Conservation (phyloP, 2,113 vertebrate genomes). For the Pantherophis guttatus region DNA sequence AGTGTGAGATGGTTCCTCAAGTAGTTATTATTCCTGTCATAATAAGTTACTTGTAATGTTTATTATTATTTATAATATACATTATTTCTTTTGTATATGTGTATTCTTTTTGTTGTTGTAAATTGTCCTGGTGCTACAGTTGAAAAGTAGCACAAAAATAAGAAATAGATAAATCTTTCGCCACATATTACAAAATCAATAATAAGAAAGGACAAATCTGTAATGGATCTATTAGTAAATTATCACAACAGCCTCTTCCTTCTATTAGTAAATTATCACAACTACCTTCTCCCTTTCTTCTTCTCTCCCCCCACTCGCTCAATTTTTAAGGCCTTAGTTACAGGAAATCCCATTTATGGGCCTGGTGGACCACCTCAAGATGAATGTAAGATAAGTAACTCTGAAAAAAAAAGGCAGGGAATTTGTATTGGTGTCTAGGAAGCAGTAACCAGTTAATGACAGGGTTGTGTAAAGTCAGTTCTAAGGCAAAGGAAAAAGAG, state of each 20-base stretch:
- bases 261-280: not conserved
- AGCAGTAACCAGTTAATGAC: not conserved
- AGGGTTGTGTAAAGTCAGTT: not conserved
- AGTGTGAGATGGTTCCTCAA: not conserved
- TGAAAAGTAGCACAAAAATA: not conserved
- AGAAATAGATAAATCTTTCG: not conserved
- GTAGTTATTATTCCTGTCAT: not conserved
- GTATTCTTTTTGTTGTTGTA: not conserved
- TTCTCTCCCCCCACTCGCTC: rapidly evolving
- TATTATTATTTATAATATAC: not conserved
- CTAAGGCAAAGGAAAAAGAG: not conserved
- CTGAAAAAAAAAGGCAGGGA: not conserved
- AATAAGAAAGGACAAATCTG: not conserved
- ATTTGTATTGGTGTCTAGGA: not conserved
- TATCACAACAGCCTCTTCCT: not conserved
- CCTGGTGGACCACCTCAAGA: not conserved
- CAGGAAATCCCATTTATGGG: not conserved
- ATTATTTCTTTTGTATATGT: not conserved
- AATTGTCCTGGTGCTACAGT: not conserved
- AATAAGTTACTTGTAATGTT: not conserved
- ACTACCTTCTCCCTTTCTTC: not conserved
- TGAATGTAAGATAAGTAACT: not conserved
- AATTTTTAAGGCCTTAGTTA: not conserved
- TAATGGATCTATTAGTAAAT: not conserved
- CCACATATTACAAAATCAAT: too few relatives aligned